Conservation (phyloP, 2,888 invertebrate genomes). For the Strigamia crassipes region DNA sequence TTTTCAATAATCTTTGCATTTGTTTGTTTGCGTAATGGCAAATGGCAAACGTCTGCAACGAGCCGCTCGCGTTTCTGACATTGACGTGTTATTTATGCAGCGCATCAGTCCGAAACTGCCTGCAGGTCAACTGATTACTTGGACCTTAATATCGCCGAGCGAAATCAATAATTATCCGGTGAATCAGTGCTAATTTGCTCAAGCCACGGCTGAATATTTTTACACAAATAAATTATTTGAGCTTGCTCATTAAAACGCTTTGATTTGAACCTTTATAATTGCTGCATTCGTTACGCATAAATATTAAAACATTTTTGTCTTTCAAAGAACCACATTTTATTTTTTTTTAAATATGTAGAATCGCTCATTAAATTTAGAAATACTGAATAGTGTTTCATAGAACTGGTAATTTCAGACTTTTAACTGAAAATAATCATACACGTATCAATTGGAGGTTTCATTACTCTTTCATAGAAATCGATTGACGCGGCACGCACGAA, state of each 20-base stretch:
- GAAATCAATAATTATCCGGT: conserved; percentile 3
- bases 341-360: no score
- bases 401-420: not conserved
- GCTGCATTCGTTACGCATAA: conserved; percentile 4
- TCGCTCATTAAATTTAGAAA: no score
- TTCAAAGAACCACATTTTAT: no score
- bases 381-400: not conserved
- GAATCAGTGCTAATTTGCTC: not conserved
- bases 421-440: not conserved
- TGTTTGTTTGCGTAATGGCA: not conserved
- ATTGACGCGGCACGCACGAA: not conserved
- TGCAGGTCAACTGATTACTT: conserved; percentile 30
- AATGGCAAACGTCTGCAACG: conserved; percentile 25
- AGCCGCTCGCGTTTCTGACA: not conserved
- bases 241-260: conserved; percentile 2
- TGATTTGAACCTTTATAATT: not conserved
- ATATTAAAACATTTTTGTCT: not conserved
- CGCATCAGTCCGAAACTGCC: conserved; percentile 23
- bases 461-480: conserved; percentile 19
- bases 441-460: not conserved
- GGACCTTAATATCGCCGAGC: not conserved
- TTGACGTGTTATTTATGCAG: conserved; percentile 20
- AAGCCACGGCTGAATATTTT: not conserved
- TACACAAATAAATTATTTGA: not conserved
- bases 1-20: conserved; percentile 23